Evolutionary conservation across 2,113 vertebrate genomes (phyloP), one percentile per base, ranked within the genome.

Genomic region (Pagrus major): DNA sequence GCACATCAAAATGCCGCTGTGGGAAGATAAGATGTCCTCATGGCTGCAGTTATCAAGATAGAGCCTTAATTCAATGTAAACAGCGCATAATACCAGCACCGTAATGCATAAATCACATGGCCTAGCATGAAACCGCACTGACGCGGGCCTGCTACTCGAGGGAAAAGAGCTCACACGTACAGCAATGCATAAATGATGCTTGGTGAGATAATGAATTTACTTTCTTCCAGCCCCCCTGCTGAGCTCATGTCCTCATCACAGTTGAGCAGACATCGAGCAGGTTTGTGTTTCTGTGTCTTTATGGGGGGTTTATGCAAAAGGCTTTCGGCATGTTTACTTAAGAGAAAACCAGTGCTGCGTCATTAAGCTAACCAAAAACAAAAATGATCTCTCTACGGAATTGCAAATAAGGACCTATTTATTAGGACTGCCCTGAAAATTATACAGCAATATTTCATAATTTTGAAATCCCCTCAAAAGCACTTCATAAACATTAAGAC

Each of bases 1-100:
- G 47, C 47, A 44, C 33, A 33, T 78, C 66, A 73, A 78, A 88
- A 86, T 21, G 65, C 61, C 0, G 8, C 69, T 11, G 64, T n/a
- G 25, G 21, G 9, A 21, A 79, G 88, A 92, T 87, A 85, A 85
- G 64, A 64, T 71, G 73, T 86, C 64, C 58, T 76, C 68, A 8
- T 70, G 52, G 44, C 78, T 55, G 67, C 73, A 61, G 59, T 86
- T 81, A 80, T 69, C 31, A 71, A 91, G 80, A 85, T 71, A 46
- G 71, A 77, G 69, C 21, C n/a, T 65, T 84, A 78, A 84, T 86
- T 86, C 71, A 86, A 66, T 64, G 76, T 81, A 90, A 93, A 89
- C 35, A 81, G 37, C 70, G 58, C 8, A 7, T 68, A 27, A 73
- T 72, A 66, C 3, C 20, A 79, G 42, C 7, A 5, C 71, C 7